These are phyloP conservation scores for Lacerta agilis DNA, from an alignment of 2,797 vertebrate genomes.

Conservation along the genomic window DNA sequence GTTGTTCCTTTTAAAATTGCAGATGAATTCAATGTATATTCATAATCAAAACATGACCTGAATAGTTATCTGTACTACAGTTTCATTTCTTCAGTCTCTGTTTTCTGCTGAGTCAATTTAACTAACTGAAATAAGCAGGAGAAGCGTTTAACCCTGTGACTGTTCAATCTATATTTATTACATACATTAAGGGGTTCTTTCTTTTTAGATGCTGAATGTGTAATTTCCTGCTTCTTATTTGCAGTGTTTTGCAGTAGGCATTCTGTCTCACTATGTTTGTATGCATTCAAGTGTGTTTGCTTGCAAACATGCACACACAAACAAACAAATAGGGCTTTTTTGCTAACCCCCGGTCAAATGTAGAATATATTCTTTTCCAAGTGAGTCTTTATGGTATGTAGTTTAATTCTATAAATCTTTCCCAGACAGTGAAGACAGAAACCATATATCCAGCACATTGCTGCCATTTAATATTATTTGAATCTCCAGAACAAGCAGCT, in stretches of 20 bases:
- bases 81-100: not conserved
- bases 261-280: conserved; percentile 2
- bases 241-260: not conserved
- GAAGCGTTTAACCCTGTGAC: not conserved
- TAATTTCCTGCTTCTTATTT: not conserved
- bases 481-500: not conserved
- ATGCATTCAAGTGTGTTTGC: not conserved
- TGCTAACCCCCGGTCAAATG: not conserved
- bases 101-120: conserved; percentile 11
- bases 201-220: conserved; percentile 4
- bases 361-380: not conserved
- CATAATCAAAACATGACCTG: not conserved
- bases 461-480: conserved; percentile 3
- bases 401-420: conserved; percentile 15
- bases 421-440: conserved; percentile 19
- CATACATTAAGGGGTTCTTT: not conserved
- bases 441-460: not conserved
- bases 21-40: not conserved
- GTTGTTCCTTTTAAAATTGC: not conserved
- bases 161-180: conserved; percentile 1
- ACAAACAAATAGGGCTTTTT: not conserved
- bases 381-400: not conserved
- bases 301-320: not conserved
- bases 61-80: not conserved
- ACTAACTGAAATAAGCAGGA: not conserved